Base-by-base conservation (phyloP, 2,888 invertebrate species). In the Cryptosula pallasiana region DNA sequence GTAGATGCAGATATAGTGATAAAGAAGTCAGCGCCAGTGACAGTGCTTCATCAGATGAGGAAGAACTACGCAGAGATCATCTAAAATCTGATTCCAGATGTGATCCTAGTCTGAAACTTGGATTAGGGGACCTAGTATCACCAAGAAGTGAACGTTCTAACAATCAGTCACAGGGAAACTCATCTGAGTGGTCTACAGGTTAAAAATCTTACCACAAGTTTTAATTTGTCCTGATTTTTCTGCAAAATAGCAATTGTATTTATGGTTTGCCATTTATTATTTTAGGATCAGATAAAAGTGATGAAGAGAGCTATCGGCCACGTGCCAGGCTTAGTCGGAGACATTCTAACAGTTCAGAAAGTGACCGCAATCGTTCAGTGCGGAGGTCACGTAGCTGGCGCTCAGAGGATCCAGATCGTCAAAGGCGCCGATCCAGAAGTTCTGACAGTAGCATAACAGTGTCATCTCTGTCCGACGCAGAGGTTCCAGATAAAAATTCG, bases 101-200 rank as follows among this genome's bases (percentile, higher is more conserved):
- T 63, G 27, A 63, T 25, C 25, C 57, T 16, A 9, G n/a, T 25
- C n/a, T 63, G 27, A 63, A 34, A 63, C 13, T 63, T 29, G 63
- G 27, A 29, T n/a, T 63, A 32, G 32, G 32, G 3, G 63, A 63
- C 32, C 27, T 63, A 63, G 13, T 2, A 29, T 27, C 63, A 13
- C 27, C 32, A 32, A 32, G 63, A 32, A 63, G 29, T 63, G 32
- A 32, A 5, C 3, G 13, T 32, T 32, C 63, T 29, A 27, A 27
- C 29, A 63, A 63, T n/a, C 2, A 32, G 29, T 63, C 63, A 63
- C 20, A 32, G 34, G 32, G 63, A 25, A 63, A 25, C n/a, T 63
- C 63, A 2, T 27, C 63, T 63, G 29, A 63, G 20, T 63, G 63
- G 63, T 63, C 63, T 29, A 29, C 63, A 63, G 63, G 63, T 63